A percentile compares a stretch with the other conserved stretches of the same genome.
Evolutionary conservation across 2,888 invertebrate genomes (phyloP).

Genomic region (Scaptomyza polygonia): DNA sequence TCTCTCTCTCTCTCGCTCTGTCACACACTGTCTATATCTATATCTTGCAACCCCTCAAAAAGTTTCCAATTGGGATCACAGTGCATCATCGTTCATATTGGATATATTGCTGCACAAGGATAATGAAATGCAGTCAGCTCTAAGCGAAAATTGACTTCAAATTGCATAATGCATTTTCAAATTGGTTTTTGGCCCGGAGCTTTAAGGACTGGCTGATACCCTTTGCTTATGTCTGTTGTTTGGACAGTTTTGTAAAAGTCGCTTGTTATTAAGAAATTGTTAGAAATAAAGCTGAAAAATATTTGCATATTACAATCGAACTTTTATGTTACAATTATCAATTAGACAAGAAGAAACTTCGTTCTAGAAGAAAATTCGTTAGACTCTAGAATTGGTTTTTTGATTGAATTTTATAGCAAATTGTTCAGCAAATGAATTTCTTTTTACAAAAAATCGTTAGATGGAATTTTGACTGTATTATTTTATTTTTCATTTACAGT

Average conservation of each 20-base stretch:
- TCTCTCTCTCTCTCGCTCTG: neutral
- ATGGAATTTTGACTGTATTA: too few species aligned
- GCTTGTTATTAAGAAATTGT: too few species aligned
- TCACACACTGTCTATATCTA: neutral
- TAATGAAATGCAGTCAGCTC: constrained; percentile 7
- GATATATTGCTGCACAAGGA: constrained; percentile 6
- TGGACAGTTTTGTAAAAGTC: neutral
- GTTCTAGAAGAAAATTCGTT: too few species aligned
- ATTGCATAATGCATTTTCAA: constrained; percentile 4
- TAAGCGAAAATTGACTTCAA: constrained; percentile 23
- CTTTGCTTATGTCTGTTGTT: neutral
- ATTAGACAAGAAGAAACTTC: too few species aligned
- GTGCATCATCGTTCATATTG: constrained; percentile 23
- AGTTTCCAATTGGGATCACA: constrained; percentile 44
- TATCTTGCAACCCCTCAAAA: constrained; percentile 41
- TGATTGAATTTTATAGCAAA: too few species aligned
- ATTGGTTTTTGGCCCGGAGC: neutral
- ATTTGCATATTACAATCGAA: too few species aligned
- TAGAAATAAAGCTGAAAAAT: too few species aligned
- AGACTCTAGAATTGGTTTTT: too few species aligned
- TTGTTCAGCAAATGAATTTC: too few species aligned
- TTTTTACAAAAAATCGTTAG: too few species aligned
- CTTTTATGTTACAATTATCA: too few species aligned
- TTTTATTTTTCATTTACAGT: too few species aligned
- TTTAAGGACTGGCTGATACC: neutral